Evolutionary conservation across 2,888 invertebrate genomes (phyloP), one percentile per base, ranked within the genome.

Genomic region (Spisula solida): DNA sequence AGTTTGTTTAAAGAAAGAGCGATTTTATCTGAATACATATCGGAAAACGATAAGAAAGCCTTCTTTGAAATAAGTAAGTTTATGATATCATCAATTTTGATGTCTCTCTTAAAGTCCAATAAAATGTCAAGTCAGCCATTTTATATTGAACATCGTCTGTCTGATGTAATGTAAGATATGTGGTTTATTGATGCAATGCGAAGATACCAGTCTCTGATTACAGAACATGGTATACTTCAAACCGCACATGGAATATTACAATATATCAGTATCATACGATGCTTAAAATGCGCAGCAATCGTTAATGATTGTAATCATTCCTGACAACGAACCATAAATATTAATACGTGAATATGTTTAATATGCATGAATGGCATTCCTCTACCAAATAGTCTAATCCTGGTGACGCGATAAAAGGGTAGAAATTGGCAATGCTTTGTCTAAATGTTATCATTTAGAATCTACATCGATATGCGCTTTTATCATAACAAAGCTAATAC

Each of bases 121-220:
- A 51, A 55, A 81, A 55, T 55, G 29, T 81, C 55, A 56, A 55
- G 81, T 81, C 81, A 18, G 78, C 31, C 41, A 78, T 78, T 78
- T 51, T 51, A 81, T 55, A 55, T 55, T 82, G 82, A 82, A 82
- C 34, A 60, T 0, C 20, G 82, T 82, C 82, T 82, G 82, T 60
- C 16, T 20, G 10, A 60, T 60, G 55, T 34, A 41, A 34, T 60
- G 60, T 34, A 29, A 82, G 14, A 82, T 82, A 20, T 34, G 60
- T 34, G n/a, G 60, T 60, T 82, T 82, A 82, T 82, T 82, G 41
- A 60, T 34, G 34, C 12, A 60, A 20, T 60, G 31, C 20, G 60
- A 10, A 60, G n/a, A 82, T 66, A 66, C 25, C 60, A 66, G 60
- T 66, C 12, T 66, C 60, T n/a, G n/a, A n/a, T 66, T 66, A 25